Evolutionary conservation across 1,140 invertebrate genomes (phyloP), one percentile per base, ranked within the genome.

Genomic region (Procambarus virginalis): DNA sequence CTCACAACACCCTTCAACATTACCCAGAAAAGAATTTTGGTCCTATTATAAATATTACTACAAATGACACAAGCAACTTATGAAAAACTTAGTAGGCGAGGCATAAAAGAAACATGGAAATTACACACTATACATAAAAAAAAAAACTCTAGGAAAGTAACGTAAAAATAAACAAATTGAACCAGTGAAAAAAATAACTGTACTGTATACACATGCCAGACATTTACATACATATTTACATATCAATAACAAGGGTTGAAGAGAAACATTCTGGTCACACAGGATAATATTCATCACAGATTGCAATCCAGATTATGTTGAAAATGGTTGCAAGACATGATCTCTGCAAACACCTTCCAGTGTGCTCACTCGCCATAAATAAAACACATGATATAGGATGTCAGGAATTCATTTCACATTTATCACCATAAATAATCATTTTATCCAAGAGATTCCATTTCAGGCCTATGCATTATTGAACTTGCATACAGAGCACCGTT

Each of bases 251-350:
- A 73, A 73, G 3, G 20, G 6, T 73, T 73, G 5, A 73, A n/a
- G 68, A 73, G 9, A 84, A 70, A 84, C 22, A 84, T 73, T 82
- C 83, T 86, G 84, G 84, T 64, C 84, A 86, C 75, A 78, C 84
- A 85, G 79, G 51, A 81, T 10, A 86, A 77, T 78, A 51, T 58
- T 76, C 70, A 86, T 86, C 84, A 86, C 84, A 86, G 84, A 86
- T 86, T 64, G 49, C 48, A 77, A 84, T 75, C 51, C 68, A 76
- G 46, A 76, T 45, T 76, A 86, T 46, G 55, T 76, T 86, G 17
- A 73, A 73, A 73, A 73, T 34, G n/a, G 22, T 73, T 20, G 51
- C 51, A 60, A 12, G 8, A 58, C 12, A 55, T 10, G 12, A 49
- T 81, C 9, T 22, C 79, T 58, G 55, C 12, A 22, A 81, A 55